Evolutionary conservation across 2,797 vertebrate species (phyloP).

Genomic region (Poeciliopsis gracilis): DNA sequence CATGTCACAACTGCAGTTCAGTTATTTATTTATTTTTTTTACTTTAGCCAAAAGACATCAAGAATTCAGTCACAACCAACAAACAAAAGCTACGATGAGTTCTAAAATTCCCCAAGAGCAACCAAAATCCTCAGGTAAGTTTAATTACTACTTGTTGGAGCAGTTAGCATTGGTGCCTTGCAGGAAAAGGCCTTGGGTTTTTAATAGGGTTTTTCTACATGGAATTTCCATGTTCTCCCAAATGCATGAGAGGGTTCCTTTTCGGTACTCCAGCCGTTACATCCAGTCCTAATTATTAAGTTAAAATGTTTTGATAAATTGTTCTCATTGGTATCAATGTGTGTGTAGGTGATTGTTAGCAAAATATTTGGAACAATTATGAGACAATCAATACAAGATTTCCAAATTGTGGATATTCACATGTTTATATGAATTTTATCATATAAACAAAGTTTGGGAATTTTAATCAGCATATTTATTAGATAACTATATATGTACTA

Average conservation of each 20-base stretch:
- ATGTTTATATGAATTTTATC: neutral
- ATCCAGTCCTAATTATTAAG: neutral
- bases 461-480: neutral
- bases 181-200: neutral
- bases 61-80: neutral
- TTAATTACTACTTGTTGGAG: neutral
- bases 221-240: neutral
- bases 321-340: neutral
- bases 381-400: neutral
- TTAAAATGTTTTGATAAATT: neutral
- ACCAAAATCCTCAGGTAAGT: conserved; percentile 53
- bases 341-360: neutral
- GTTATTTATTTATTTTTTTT: conserved; percentile 15
- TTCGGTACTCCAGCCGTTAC: neutral
- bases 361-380: neutral
- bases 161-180: neutral
- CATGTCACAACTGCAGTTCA: neutral
- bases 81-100: conserved; percentile 43
- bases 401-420: neutral
- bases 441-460: neutral
- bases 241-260: neutral
- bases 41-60: conserved; percentile 29
- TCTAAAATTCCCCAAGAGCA: conserved; percentile 21
- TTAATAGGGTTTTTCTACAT: neutral
- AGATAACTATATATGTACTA: neutral